Evolutionary conservation across 1,140 invertebrate genomes (phyloP), one percentile per base, ranked within the genome.

Genomic region (Neodiprion fabricii): DNA sequence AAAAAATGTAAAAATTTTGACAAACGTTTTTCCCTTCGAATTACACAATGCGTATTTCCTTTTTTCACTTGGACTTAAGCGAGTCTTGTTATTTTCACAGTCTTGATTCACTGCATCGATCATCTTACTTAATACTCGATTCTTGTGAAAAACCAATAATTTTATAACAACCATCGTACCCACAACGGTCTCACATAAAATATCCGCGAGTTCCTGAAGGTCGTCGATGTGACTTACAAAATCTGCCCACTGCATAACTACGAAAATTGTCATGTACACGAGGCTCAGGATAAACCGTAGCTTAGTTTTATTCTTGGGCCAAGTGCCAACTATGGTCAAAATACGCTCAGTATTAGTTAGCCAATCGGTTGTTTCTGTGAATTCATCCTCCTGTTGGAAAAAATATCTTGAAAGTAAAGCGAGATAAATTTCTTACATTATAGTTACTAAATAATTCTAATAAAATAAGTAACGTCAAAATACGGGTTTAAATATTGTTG

Each of bases 31-130:
- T 3, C 75, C 76, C 65, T 72, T 53, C 11, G 53, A 76, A 76
- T 80, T 79, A 28, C 80, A 81, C 73, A 71, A 77, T 9, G 76
- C 53, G 48, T 81, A 81, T 65, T 80, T 78, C 48, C 67, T 70
- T 66, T 78, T 78, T 5, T 40, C 28, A 1, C 28, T 40, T 5
- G 28, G 28, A 40, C 28, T 40, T 0, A 40, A 40, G 1, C 1
- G 28, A 40, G 1, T 1, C 28, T 40, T 40, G 28, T 40, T 40
- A 40, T 40, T 40, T 40, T 40, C 28, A 40, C 78, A 75, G 48
- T 81, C 78, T 23, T 75, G 73, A 10, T 72, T 76, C 21, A 79
- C 71, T 0, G 53, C 67, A 5, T 69, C 0, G 4, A 81, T 78
- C 2, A 81, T 1, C 0, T n/a, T 66, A 9, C 74, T 74, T 9